Evolutionary conservation across 1,140 invertebrate genomes (phyloP), one percentile per base, ranked within the genome.

Genomic region (Meloidogyne floridensis): DNA sequence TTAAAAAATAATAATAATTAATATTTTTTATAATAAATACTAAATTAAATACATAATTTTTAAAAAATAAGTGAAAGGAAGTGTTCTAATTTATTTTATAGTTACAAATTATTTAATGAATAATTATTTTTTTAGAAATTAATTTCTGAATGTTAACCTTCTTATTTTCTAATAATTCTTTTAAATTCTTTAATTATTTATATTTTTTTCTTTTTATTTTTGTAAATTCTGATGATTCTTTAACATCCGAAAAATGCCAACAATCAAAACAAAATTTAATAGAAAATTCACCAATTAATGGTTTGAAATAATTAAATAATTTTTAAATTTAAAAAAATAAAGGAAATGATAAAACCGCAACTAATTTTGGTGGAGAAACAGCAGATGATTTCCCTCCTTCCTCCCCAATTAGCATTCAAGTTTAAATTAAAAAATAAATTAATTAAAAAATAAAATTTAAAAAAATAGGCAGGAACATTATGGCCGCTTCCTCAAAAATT

Each of bases 401-500:
- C n/a, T 65, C 15, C n/a, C 3, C 59, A 65, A 65, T 65, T 65
- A 65, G n/a, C n/a, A 65, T 65, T 65, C 59, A 65, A 65, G 59
- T 65, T 32, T 32, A n/a, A n/a, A 7, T 65, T n/a, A 5, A n/a
- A n/a, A 5, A 59, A 56, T 59, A 59, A 59, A 15, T 59, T 15
- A 59, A 59, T 59, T 5, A 5, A 59, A 15, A 59, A 15, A 59
- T 59, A 15, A 15, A 13, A 15, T 15, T 59, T 15, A 59, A 65
- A n/a, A 7, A n/a, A n/a, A n/a, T n/a, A 79, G 77, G 13, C 79
- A 4, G 87, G 87, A 43, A 83, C 72, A 10, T 82, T 88, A n/a
- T 88, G 87, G 87, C 87, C 87, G 0, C 72, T 88, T 51, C 87
- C 87, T 9, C 87, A 87, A 81, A 86, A 88, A 70, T 79, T 87